Percentiles rank a stretch among this genome's conserved stretches.
phyloP scores from a whole-genome alignment of 2,113 vertebrate genomes.

The Gallinago undulata region DNA sequence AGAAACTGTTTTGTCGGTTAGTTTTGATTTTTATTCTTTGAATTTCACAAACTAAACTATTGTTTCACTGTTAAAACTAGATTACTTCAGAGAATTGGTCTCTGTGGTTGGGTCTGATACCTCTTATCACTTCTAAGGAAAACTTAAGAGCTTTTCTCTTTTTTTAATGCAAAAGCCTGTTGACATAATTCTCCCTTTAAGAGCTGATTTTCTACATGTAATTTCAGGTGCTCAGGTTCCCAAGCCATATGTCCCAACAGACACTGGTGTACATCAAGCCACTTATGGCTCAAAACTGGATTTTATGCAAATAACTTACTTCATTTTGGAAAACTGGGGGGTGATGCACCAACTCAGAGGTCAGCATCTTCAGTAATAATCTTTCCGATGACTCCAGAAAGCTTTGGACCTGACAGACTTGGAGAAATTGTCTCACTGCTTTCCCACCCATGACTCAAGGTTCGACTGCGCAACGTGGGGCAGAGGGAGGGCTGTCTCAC shows the following conservation, averaged over 20 bases:
- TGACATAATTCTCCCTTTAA: not conserved
- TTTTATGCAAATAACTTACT: not conserved
- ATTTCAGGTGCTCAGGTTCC: not conserved
- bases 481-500: not conserved
- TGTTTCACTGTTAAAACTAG: slow-evolving; percentile 27
- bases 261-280: not conserved
- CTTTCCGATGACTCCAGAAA: not conserved
- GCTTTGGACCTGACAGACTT: not conserved
- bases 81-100: not conserved
- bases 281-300: not conserved
- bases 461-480: not conserved
- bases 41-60: slow-evolving; percentile 26
- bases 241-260: not conserved
- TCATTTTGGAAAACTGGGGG: not conserved
- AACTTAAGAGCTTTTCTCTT: not conserved
- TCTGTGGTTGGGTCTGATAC: not conserved
- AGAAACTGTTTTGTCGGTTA: slow-evolving; percentile 61
- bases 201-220: not conserved
- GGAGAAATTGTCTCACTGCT: not conserved
- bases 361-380: not conserved
- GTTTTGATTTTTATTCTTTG: slow-evolving; percentile 52
- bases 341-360: not conserved
- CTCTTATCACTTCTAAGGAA: not conserved
- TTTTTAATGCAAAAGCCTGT: not conserved
- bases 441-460: not conserved